Base-by-base conservation (phyloP, 1,140 invertebrate species). In the Calliopsis andreniformis region DNA sequence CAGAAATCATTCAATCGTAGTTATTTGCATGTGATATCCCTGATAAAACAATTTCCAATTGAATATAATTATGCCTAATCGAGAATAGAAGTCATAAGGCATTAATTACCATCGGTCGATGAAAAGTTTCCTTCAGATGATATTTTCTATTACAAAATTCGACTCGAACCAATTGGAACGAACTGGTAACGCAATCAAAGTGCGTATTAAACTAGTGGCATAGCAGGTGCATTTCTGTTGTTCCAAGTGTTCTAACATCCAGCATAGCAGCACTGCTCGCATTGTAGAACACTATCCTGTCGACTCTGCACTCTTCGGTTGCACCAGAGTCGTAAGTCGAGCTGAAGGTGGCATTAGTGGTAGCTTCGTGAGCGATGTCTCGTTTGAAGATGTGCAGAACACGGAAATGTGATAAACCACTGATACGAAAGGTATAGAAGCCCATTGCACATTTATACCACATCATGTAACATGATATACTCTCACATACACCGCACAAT, bases 211-310 rank as follows among this genome's bases (percentile, higher is more conserved):
- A 39, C 35, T 51, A 23, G 47, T 23, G 20, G 47, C 47, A 6
- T n/a, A 3, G 20, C 2, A 3, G 23, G 23, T 28, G 23, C 23
- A 51, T 25, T n/a, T n/a, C n/a, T 25, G 25, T 28, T 28, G 51
- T 30, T 39, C 25, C 20, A n/a, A n/a, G n/a, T n/a, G n/a, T n/a
- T 30, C 23, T 5, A 55, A 30, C 25, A 25, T 55, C 12, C 51
- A 3, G 4, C 18, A 32, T 32, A 32, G 32, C 39, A 42, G 32
- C 25, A 30, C 30, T 25, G 56, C 14, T 51, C 45, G 32, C n/a
- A 64, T 42, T 20, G 35, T 39, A 64, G 69, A 63, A 18, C 59
- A 30, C 69, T 64, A 2, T 14, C 39, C 12, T 63, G 32, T 51
- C 58, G 69, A 30, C 25, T 35, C 14, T 10, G n/a, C 4, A 10